Conservation (phyloP, 2,797 vertebrate species). For the Sternotherus odoratus region DNA sequence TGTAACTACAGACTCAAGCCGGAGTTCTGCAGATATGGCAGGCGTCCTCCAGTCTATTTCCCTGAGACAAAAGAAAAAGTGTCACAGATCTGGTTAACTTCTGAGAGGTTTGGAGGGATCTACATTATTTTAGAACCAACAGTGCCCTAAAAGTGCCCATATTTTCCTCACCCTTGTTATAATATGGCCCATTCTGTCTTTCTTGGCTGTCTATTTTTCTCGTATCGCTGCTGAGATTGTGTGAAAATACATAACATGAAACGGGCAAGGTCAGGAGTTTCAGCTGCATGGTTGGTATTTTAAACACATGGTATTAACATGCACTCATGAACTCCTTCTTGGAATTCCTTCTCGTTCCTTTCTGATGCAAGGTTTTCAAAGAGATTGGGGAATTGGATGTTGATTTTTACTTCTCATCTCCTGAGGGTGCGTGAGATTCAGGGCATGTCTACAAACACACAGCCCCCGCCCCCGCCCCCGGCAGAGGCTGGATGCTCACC, state of each 20-base stretch:
- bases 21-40: not conserved
- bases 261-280: not conserved
- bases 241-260: not conserved
- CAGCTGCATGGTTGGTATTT: not conserved
- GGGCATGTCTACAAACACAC: not conserved
- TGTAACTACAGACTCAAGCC: not conserved
- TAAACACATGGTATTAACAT: not conserved
- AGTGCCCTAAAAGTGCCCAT: too few relatives aligned
- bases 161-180: not conserved
- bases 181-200: not conserved
- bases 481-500: conserved; percentile 65
- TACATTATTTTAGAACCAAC: not conserved
- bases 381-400: too few relatives aligned
- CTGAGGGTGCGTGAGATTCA: too few relatives aligned
- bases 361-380: too few relatives aligned
- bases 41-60: not conserved
- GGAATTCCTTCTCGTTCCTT: not conserved
- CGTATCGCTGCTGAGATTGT: not conserved
- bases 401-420: too few relatives aligned
- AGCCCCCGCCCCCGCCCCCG: not conserved
- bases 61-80: not conserved
- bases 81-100: not conserved
- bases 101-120: not conserved
- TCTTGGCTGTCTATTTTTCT: not conserved
- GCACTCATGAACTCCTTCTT: too few relatives aligned